Evolutionary conservation across 2,888 invertebrate species (phyloP), one percentile per base, ranked within the genome.

Genomic region (Sminthurides aquaticus): DNA sequence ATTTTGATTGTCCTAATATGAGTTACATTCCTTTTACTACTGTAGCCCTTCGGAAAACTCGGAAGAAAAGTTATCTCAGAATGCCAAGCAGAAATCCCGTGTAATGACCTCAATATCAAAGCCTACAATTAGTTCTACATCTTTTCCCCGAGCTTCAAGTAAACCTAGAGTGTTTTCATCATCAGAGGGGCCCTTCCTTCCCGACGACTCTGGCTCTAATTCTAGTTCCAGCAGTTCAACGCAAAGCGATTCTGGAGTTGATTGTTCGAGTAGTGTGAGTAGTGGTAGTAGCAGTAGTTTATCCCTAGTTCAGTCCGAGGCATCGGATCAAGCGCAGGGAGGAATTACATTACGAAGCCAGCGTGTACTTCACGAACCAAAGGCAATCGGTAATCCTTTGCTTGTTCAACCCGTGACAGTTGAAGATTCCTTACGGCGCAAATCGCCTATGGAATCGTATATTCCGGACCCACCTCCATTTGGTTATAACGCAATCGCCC

Each of bases 311-410:
- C 48, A 48, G 20, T 66, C 64, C 29, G 68, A 64, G 26, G 61
- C 62, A 11, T 60, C 60, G 22, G 48, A 60, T 49, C 49, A 43
- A 11, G 24, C 60, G 2, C 22, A 60, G 22, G 49, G 48, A 22
- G 71, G 71, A 3, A 85, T 86, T 74, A 84, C 83, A 59, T 78
- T 86, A 75, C 80, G 86, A 72, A 86, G 83, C 79, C 85, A 85
- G 76, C 84, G 84, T 78, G 81, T 83, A 69, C 80, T 85, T 55
- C 76, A 68, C 49, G 75, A 75, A 60, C 72, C 74, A 11, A 61
- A 63, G 11, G 57, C 62, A 25, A 34, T 29, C 3, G 22, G 22
- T 52, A 20, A 15, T 20, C 20, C 52, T 5, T 34, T 34, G 15
- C 52, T 8, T 8, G 5, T 20, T 52, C 52, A 52, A 8, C 15